These are phyloP conservation scores for Chaenogobius annularis DNA, from an alignment of 2,113 vertebrate species.

Conservation along the genomic window DNA sequence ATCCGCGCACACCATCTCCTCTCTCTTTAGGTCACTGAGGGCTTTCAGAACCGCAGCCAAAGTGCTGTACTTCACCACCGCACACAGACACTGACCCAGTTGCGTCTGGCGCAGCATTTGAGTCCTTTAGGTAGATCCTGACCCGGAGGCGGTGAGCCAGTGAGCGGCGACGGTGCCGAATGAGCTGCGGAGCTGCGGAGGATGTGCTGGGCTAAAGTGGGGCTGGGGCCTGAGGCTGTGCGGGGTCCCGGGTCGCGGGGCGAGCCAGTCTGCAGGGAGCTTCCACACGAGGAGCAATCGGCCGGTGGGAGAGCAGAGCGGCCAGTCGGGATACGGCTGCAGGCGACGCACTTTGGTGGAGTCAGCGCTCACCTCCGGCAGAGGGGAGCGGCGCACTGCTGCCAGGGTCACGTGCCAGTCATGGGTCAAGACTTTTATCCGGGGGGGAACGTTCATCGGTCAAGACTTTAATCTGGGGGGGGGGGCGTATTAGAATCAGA, in stretches of 20 bases:
- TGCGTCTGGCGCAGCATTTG: conserved; percentile 69
- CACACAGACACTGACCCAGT: conserved; percentile 75
- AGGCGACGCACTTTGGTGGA: conserved; percentile 79
- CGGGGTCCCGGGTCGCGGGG: not conserved
- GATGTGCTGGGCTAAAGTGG: conserved; percentile 62
- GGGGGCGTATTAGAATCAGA: too few relatives aligned
- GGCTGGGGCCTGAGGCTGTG: conserved; percentile 15
- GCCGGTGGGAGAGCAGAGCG: conserved; percentile 75
- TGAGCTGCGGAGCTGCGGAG: conserved; percentile 66
- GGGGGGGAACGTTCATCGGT: too few relatives aligned
- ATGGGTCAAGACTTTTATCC: conserved; percentile 81
- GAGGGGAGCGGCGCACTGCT: conserved; percentile 67
- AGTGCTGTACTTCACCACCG: conserved; percentile 78
- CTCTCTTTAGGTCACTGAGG: conserved; percentile 58
- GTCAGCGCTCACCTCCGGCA: conserved; percentile 81
- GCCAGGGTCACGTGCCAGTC: conserved; percentile 79
- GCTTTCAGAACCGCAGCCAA: conserved; percentile 72
- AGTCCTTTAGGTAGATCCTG: conserved; percentile 77
- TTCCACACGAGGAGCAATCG: conserved; percentile 82
- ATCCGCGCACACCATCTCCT: conserved; percentile 6
- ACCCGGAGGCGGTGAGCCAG: conserved; percentile 77
- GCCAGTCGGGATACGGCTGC: conserved; percentile 69
- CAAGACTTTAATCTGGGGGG: too few relatives aligned
- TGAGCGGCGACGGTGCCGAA: conserved; percentile 68
- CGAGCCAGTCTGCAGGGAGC: conserved; percentile 33